These are phyloP conservation scores for Serinus canaria DNA, from an alignment of 2,113 vertebrate species.

Conservation along the genomic window DNA sequence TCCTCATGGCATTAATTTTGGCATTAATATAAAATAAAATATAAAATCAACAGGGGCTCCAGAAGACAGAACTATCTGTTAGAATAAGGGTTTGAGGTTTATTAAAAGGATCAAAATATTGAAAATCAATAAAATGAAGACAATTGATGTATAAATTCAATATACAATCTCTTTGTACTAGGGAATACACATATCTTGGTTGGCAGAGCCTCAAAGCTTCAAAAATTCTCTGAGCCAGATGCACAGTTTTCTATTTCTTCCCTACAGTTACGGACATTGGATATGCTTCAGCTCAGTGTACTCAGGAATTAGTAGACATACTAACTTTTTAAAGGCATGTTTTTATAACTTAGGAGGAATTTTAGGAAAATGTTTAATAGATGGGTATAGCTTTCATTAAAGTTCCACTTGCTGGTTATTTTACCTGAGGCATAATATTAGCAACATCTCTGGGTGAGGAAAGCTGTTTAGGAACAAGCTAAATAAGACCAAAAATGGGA, in stretches of 20 bases:
- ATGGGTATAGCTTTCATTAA: neutral
- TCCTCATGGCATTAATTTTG: conserved; percentile 30
- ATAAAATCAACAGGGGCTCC: neutral
- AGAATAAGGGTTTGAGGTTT: neutral
- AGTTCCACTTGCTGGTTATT: neutral
- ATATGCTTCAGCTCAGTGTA: neutral
- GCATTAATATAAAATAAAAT: neutral
- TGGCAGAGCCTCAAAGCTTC: neutral
- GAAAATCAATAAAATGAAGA: neutral
- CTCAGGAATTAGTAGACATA: neutral
- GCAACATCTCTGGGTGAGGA: neutral
- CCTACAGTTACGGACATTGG: neutral
- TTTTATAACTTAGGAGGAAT: neutral
- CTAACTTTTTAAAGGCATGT: neutral
- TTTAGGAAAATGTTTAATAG: neutral
- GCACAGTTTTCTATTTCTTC: neutral
- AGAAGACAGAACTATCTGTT: neutral
- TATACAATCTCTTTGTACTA: neutral
- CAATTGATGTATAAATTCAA: neutral
- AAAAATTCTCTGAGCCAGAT: neutral
- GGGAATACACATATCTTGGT: neutral
- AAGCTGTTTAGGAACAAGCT: neutral
- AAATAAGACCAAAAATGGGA: neutral
- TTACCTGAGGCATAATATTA: neutral
- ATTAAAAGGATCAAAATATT: neutral